A percentile compares a stretch with the other conserved stretches of the same genome.
Conservation (phyloP, 2,888 invertebrate genomes). For the Cheilosia urbana region DNA sequence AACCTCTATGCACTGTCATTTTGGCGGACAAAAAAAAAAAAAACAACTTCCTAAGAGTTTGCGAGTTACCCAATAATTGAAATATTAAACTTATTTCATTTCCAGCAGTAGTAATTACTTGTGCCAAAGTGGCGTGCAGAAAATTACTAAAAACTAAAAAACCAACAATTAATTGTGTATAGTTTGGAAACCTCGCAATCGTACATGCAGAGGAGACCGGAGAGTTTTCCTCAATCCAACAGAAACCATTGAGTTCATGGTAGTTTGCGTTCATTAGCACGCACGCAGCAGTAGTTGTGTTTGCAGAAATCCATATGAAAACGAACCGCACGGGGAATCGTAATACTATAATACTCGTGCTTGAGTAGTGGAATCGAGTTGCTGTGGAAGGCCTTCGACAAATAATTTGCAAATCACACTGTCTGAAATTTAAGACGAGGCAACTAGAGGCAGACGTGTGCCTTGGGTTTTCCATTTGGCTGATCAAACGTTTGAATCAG, state of each 20-base stretch:
- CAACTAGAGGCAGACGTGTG: conserved; percentile 10
- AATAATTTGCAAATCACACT: conserved; percentile 55
- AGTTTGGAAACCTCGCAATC: conserved; percentile 26
- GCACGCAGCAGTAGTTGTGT: conserved; percentile 26
- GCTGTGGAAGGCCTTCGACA: conserved; percentile 56
- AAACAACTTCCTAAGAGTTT: conserved; percentile 12
- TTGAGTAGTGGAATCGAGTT: conserved; percentile 24
- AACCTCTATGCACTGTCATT: not conserved
- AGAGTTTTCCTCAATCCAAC: conserved; percentile 35
- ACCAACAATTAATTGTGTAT: conserved; percentile 33
- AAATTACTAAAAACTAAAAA: conserved; percentile 18
- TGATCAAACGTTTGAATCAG: conserved; percentile 51
- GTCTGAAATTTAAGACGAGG: conserved; percentile 30
- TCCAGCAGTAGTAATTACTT: conserved; percentile 7
- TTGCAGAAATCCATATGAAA: conserved; percentile 13
- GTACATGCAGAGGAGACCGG: conserved; percentile 15
- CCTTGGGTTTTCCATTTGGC: conserved; percentile 66
- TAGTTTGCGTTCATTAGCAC: conserved; percentile 63
- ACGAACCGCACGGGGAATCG: conserved; percentile 7
- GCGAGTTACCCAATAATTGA: conserved; percentile 41
- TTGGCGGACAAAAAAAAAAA: not conserved
- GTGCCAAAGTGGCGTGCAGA: conserved; percentile 32
- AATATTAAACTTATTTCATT: conserved; percentile 35
- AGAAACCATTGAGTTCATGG: conserved; percentile 66
- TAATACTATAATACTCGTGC: not conserved